Evolutionary conservation across 2,113 vertebrate genomes (phyloP).

Genomic region (Elephas maximus): DNA sequence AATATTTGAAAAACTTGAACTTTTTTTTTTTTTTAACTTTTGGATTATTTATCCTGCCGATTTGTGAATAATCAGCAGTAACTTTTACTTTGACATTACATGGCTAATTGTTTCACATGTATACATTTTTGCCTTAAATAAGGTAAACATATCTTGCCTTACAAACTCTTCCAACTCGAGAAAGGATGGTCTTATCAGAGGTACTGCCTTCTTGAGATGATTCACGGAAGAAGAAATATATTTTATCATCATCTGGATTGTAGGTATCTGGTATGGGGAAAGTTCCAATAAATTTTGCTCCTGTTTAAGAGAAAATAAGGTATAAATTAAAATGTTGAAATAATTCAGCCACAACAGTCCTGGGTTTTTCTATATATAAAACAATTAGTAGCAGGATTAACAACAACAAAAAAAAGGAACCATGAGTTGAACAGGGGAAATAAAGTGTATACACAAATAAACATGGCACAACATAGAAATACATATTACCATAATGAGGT

Average conservation of each 20-base stretch:
- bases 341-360: neutral
- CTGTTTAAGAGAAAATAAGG: slow-evolving; percentile 86
- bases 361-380: neutral
- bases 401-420: neutral
- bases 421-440: neutral
- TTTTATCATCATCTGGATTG: slow-evolving; percentile 98
- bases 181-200: slow-evolving; percentile 95
- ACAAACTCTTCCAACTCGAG: slow-evolving; percentile 97
- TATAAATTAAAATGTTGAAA: slow-evolving; percentile 36
- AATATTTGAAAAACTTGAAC: neutral
- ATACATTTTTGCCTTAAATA: neutral
- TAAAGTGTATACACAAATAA: neutral
- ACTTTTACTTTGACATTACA: neutral
- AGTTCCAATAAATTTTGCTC: slow-evolving; percentile 96
- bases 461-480: neutral
- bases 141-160: slow-evolving; percentile 90
- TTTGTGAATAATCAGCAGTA: neutral
- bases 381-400: neutral
- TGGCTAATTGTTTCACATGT: neutral
- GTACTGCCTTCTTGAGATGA: slow-evolving; percentile 94
- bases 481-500: neutral
- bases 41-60: neutral
- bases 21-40: neutral
- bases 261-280: slow-evolving; percentile 97
- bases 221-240: slow-evolving; percentile 99